Evolutionary conservation across 2,113 vertebrate species (phyloP).

Genomic region (Saimiri boliviensis): DNA sequence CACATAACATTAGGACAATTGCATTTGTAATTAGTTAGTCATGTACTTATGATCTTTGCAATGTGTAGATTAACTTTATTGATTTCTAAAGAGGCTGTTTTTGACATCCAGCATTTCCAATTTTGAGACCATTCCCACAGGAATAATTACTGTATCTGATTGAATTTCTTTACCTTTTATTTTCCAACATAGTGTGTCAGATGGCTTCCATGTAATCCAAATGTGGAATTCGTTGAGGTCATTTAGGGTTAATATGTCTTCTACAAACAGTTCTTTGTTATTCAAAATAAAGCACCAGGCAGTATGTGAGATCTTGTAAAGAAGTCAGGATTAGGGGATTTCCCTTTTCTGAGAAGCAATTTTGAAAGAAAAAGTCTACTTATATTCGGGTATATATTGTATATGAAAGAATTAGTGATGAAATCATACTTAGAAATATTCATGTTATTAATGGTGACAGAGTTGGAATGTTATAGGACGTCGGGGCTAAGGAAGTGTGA

Average conservation of each 20-base stretch:
- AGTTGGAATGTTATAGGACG: neutral
- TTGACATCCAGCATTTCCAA: neutral
- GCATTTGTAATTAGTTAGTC: slow-evolving; percentile 16
- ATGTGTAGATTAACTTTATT: neutral
- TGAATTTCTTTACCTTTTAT: neutral
- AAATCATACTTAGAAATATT: neutral
- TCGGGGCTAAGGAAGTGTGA: neutral
- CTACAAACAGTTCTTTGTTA: neutral
- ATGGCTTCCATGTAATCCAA: neutral
- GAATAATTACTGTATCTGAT: slow-evolving; percentile 31
- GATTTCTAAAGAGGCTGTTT: slow-evolving; percentile 11
- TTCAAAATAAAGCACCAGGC: neutral
- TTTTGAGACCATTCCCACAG: slow-evolving; percentile 2
- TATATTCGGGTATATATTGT: neutral
- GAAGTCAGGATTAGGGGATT: neutral
- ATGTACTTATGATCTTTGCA: neutral
- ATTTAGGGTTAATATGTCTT: neutral
- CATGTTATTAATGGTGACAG: neutral
- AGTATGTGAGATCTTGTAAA: neutral
- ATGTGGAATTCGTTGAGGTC: slow-evolving; percentile 12
- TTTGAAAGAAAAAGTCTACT: neutral
- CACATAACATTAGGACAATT: neutral
- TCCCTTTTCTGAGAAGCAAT: neutral
- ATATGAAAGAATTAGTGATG: neutral
- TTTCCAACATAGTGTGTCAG: neutral